phyloP scores from a whole-genome alignment of 2,113 vertebrate species.

The Oplegnathus fasciatus region DNA sequence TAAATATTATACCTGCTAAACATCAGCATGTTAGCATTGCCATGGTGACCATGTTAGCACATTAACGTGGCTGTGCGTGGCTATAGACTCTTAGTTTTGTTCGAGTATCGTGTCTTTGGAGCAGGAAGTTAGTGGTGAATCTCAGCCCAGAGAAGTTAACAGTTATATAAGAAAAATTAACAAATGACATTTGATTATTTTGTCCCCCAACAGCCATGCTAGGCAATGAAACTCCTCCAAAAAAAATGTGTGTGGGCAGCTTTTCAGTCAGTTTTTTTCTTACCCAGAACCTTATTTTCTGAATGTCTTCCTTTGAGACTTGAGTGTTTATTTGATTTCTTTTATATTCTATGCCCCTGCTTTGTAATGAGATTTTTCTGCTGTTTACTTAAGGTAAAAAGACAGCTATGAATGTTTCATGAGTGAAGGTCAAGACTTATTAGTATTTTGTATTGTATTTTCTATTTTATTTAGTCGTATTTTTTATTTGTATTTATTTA shows the following conservation, averaged over 20 bases:
- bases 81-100: neutral
- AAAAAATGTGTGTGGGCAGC: conserved; percentile 61
- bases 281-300: conserved; percentile 26
- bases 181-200: conserved; percentile 48
- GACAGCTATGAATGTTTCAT: conserved; percentile 28
- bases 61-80: neutral
- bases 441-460: neutral
- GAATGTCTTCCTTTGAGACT: conserved; percentile 42
- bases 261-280: conserved; percentile 24
- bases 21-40: too few relatives aligned
- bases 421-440: neutral
- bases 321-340: conserved; percentile 42
- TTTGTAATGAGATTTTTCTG: conserved; percentile 33
- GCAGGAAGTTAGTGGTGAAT: neutral
- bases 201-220: conserved; percentile 28
- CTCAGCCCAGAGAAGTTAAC: conserved; percentile 21
- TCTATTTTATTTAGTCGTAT: too few relatives aligned
- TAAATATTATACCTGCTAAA: neutral
- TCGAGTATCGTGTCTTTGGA: neutral
- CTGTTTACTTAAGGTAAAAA: conserved; percentile 31
- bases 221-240: conserved; percentile 41
- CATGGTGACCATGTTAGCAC: too few relatives aligned
- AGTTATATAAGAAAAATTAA: conserved; percentile 26
- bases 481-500: too few relatives aligned
- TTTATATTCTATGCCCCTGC: conserved; percentile 17